Conservation (phyloP, 2,113 vertebrate genomes). For the Perca schrenkii region DNA sequence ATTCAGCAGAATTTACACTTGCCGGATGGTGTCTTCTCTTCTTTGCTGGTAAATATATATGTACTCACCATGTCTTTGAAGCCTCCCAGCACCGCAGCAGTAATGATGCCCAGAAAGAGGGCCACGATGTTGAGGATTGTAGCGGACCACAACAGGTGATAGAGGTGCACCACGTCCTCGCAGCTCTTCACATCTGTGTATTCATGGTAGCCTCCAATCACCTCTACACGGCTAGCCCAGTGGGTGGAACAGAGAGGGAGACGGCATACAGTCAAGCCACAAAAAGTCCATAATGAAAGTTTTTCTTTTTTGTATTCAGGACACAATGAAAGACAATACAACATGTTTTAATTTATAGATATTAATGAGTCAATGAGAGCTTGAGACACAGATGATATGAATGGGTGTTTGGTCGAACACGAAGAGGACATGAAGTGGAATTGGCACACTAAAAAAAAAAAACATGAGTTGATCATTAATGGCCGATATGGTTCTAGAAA, state of each 20-base stretch:
- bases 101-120: conserved; percentile 96
- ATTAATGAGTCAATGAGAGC: conserved; percentile 1
- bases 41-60: fast-evolving
- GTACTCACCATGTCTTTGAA: conserved; percentile 97
- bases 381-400: conserved; percentile 14
- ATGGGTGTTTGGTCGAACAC: conserved; percentile 28
- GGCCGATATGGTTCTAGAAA: conserved; percentile 72
- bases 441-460: conserved; percentile 38
- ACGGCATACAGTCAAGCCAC: conserved; percentile 58
- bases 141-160: conserved; percentile 96
- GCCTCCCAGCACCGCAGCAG: conserved; percentile 95
- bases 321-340: conserved; percentile 19
- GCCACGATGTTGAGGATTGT: conserved; percentile 97
- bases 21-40: not conserved
- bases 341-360: conserved; percentile 30
- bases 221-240: conserved; percentile 84
- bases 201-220: conserved; percentile 93
- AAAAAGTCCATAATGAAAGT: conserved; percentile 19
- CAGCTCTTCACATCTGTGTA: conserved; percentile 98
- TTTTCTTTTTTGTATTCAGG: not conserved
- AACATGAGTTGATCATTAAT: conserved; percentile 61
- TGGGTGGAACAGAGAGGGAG: conserved; percentile 54
- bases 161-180: conserved; percentile 97
- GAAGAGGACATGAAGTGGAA: conserved; percentile 66
- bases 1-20: not conserved